Base-by-base conservation (phyloP, 2,888 invertebrate species). In the Phragmatobia fuliginosa region DNA sequence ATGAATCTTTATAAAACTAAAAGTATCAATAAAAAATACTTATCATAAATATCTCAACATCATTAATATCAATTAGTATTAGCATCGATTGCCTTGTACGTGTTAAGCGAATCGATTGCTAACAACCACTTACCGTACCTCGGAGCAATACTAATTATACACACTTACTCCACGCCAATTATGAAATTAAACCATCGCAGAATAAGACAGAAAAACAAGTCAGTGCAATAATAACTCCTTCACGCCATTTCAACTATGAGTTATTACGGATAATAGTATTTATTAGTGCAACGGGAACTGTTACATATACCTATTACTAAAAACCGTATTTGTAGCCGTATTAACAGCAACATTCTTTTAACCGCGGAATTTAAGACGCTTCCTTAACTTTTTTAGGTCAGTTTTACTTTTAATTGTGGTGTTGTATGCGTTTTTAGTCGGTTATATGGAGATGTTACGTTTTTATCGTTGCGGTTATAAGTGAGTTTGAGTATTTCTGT, bases 351-450 rank as follows among this genome's bases (percentile, higher is more conserved):
- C 63, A 70, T 71, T 64, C 68, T 65, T 71, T 66, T 58, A 70
- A 68, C 68, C 64, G 64, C 58, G 71, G 71, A 76, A 74, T 76
- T 81, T 76, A 56, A 64, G 72, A 69, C 61, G 66, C 71, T 80
- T 80, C 80, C 81, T 76, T 68, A 69, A 61, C 45, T 78, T 80
- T 78, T 80, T 78, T 76, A 72, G 81, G 74, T 74, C 31, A 67
- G 36, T 67, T 67, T 67, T 56, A 58, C 33, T 62, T 64, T 52
- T 59, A 45, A 66, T 66, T 61, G 62, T 67, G 62, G 36, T 41
- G 28, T 41, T 28, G 56, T 58, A 52, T 45, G 63, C 16, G 45
- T 33, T 25, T 56, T 10, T 14, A 18, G 49, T 38, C 21, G 36
- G 28, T 28, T 25, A 33, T 31, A 28, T 31, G 45, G 31, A 49